Evolutionary conservation across 2,113 vertebrate genomes (phyloP), one percentile per base, ranked within the genome.

Genomic region (Furnarius figulus): DNA sequence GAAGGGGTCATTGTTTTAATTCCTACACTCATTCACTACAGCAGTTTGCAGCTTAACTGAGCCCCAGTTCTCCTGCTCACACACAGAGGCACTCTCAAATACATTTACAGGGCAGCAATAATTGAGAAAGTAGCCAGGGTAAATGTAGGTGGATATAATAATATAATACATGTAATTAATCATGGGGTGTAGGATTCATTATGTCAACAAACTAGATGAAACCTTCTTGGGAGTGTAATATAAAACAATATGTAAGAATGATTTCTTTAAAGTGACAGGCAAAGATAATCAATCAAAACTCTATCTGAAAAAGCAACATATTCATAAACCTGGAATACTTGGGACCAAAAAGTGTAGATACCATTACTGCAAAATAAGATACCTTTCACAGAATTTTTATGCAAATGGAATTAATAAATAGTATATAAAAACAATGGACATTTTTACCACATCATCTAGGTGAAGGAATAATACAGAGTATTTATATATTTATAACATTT

Each of bases 161-260:
- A 96, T 89, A 92, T 81, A 96, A 92, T 85, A 82, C 73, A 95
- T 68, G 76, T 87, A 95, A 97, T 96, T 95, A 96, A 96, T 97
- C 93, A 95, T 88, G 59, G 31, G 74, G 31, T 93, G 72, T 83
- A 90, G 89, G 82, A 96, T 93, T 97, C 89, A 94, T 95, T 94
- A 94, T 96, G 91, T 95, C 96, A 97, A 97, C 91, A 97, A 97
- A 95, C 91, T 85, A 95, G 95, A 94, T 95, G 91, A 97, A 93
- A 83, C 81, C 85, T 95, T 85, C 67, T 97, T 90, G 91, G 87
- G 71, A 97, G 50, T 67, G 67, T 91, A 77, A 96, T 92, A 90
- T 93, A 92, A 94, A 96, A 94, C 62, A 95, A 87, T 95, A 93
- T 40, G 37, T 96, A 93, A 89, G 84, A 93, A 95, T 91, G 83